A percentile compares a stretch with the other conserved stretches of the same genome.
phyloP scores from a whole-genome alignment of 2,113 vertebrate genomes.

The Epinephelus cyanopodus region DNA sequence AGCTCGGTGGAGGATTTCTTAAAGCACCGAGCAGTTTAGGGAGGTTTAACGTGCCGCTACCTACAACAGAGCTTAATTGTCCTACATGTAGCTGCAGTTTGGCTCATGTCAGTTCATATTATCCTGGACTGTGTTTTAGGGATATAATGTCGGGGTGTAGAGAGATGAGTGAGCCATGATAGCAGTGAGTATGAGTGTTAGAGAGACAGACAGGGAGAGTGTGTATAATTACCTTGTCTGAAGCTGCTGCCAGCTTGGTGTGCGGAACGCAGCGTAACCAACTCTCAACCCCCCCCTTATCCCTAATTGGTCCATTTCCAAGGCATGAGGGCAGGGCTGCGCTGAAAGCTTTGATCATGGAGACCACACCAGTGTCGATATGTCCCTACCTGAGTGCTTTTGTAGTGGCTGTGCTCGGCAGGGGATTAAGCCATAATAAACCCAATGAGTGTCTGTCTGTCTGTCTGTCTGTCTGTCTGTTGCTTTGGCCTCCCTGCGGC shows the following conservation, averaged over 20 bases:
- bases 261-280: conserved; percentile 53
- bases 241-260: conserved; percentile 72
- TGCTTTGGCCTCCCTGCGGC: conserved; percentile 62
- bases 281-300: conserved; percentile 50
- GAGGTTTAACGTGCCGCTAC: conserved; percentile 6
- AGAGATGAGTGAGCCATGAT: conserved; percentile 72
- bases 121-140: conserved; percentile 66
- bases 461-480: conserved; percentile 57
- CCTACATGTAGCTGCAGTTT: conserved; percentile 64
- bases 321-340: conserved; percentile 72
- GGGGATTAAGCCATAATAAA: conserved; percentile 69
- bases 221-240: conserved; percentile 79
- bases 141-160: conserved; percentile 70
- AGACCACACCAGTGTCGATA: conserved; percentile 74
- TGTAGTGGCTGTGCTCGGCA: conserved; percentile 72
- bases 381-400: conserved; percentile 76
- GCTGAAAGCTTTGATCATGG: conserved; percentile 78
- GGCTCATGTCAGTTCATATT: conserved; percentile 61
- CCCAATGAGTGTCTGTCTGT: conserved; percentile 60
- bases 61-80: conserved; percentile 42
- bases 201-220: conserved; percentile 65
- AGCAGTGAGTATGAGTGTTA: conserved; percentile 59
- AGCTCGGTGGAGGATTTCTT: conserved; percentile 32
- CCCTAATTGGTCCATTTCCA: conserved; percentile 79
- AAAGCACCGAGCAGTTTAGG: neutral